These are phyloP conservation scores for Merodon equestris DNA, from an alignment of 2,888 invertebrate genomes.

Conservation along the genomic window DNA sequence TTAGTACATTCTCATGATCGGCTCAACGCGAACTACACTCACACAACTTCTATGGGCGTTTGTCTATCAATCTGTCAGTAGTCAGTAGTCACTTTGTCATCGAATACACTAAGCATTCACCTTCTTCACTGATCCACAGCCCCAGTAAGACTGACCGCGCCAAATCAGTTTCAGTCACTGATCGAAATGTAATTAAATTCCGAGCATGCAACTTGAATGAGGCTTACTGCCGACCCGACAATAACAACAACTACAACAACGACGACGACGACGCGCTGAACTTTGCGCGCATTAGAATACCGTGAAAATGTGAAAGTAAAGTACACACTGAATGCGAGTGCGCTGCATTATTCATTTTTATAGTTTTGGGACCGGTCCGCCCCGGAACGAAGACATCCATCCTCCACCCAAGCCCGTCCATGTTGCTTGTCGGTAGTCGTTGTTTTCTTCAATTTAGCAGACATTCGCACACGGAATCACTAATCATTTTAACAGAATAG, in stretches of 20 bases:
- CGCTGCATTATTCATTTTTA: conserved; percentile 60
- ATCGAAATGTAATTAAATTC: conserved; percentile 62
- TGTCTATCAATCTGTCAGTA: conserved; percentile 52
- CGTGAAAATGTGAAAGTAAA: conserved; percentile 61
- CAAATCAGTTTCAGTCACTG: conserved; percentile 53
- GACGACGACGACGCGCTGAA: conserved; percentile 31
- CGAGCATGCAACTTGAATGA: conserved; percentile 53
- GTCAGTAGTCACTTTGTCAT: conserved; percentile 43
- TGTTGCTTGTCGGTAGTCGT: not conserved
- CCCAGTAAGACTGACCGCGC: conserved; percentile 35
- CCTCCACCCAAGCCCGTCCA: no score
- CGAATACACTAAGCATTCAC: conserved; percentile 31
- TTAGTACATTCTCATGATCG: conserved; percentile 59
- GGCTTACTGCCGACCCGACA: no score
- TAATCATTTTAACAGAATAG: conserved; percentile 39
- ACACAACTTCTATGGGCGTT: conserved; percentile 50
- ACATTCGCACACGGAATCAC: conserved; percentile 45
- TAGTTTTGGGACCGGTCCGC: conserved; percentile 37
- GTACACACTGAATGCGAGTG: conserved; percentile 35
- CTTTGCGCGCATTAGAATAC: conserved; percentile 62
- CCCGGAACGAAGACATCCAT: conserved; percentile 36
- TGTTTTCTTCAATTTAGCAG: conserved; percentile 18
- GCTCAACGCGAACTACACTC: conserved; percentile 55
- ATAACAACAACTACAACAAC: not conserved
- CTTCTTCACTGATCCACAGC: conserved; percentile 29